phyloP scores from a whole-genome alignment of 2,888 invertebrate species.

The Parasteatoda lunata region DNA sequence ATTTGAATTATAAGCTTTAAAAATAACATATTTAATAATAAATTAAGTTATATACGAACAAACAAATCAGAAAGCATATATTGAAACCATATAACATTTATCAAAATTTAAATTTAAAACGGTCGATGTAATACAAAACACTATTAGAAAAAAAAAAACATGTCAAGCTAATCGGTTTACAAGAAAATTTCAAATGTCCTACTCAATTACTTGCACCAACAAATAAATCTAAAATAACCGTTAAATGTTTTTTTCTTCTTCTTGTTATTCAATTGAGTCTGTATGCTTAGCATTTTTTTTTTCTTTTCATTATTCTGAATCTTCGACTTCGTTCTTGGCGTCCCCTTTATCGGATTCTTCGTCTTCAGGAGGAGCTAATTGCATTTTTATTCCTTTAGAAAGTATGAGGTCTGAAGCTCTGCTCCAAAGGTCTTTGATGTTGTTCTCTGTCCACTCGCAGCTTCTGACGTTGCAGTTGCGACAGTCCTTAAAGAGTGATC shows the following conservation, averaged over 20 bases:
- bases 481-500: conserved; percentile 59
- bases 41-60: too few relatives aligned
- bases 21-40: too few relatives aligned
- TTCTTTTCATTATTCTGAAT: conserved; percentile 17
- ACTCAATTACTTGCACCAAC: not conserved
- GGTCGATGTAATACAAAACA: too few relatives aligned
- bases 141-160: not conserved
- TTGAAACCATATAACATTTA: too few relatives aligned
- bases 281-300: not conserved
- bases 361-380: conserved; percentile 34
- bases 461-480: conserved; percentile 17
- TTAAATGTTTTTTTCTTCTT: not conserved
- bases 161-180: not conserved
- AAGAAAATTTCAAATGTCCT: not conserved
- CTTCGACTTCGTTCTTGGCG: conserved; percentile 18
- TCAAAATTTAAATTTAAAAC: too few relatives aligned
- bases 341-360: conserved; percentile 38
- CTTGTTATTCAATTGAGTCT: not conserved
- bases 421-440: conserved; percentile 48
- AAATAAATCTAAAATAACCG: not conserved
- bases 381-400: conserved; percentile 55
- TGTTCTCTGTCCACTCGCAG: conserved; percentile 59
- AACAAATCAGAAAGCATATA: too few relatives aligned
- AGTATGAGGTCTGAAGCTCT: conserved; percentile 42
- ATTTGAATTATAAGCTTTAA: too few relatives aligned